Evolutionary conservation across 2,888 invertebrate species (phyloP), one percentile per base, ranked within the genome.

Genomic region (Tiphia femorata): DNA sequence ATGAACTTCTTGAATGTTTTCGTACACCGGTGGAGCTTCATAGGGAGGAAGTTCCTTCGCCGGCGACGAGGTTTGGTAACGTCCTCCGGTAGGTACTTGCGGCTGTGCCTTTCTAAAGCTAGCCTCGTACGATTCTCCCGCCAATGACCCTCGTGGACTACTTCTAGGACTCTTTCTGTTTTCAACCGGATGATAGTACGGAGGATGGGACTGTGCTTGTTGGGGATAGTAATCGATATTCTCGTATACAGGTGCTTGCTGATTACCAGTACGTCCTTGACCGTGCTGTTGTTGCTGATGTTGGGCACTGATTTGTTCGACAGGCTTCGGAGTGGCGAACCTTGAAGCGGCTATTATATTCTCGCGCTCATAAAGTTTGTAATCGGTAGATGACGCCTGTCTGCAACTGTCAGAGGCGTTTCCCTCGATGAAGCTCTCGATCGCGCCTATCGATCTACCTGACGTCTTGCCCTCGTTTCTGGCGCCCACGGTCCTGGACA

Each of bases 181-280:
- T 78, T 80, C 86, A 78, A 78, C 84, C 77, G 79, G 88, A 77
- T 90, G 90, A 70, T 89, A 90, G 75, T 89, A 90, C 1, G 89
- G 88, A 19, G 88, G 87, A 78, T 86, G 87, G 23, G 87, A 85
- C 30, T 65, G 65, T 3, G 86, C 23, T 66, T 87, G 86, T 50
- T 88, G 88, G 3, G 88, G 87, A 85, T 92, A 93, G 79, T 92
- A 93, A 67, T 93, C 93, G 49, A 94, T 87, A 82, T 94, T 94
- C 81, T 94, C 94, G 79, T 94, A 94, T 20, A 94, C 90, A 0
- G 90, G 90, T 5, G 84, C 84, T 51, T 78, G 76, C 30, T 74
- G 78, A 44, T 73, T 75, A 83, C 41, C 38, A 14, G 25, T 42
- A n/a, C 72, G 69, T 12, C 25, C 53, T 21, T 71, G 71, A 61